Evolutionary conservation across 2,113 vertebrate genomes (phyloP).

Genomic region (Oreochromis niloticus): DNA sequence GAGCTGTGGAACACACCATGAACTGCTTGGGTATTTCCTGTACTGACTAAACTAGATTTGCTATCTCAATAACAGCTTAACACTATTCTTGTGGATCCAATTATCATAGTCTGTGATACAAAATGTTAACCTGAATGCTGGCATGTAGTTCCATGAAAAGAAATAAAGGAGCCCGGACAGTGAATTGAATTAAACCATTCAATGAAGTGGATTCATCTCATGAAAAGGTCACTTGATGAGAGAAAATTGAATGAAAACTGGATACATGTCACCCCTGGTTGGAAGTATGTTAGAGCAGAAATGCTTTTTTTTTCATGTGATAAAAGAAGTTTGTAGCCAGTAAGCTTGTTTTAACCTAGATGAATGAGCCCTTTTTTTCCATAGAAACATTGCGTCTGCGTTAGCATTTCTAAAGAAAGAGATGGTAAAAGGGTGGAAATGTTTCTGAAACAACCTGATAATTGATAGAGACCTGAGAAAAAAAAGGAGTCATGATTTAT

Average conservation of each 20-base stretch:
- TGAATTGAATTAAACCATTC: constrained; percentile 25
- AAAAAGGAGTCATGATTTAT: neutral
- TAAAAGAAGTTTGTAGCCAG: neutral
- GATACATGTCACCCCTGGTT: neutral
- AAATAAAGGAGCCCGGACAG: neutral
- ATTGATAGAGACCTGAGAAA: neutral
- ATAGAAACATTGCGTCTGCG: neutral
- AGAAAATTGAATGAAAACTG: neutral
- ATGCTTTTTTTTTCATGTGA: neutral
- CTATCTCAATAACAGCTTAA: neutral
- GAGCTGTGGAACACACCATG: neutral
- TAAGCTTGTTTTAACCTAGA: neutral
- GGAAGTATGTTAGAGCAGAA: neutral
- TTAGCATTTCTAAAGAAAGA: neutral
- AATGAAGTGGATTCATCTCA: neutral
- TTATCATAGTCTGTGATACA: neutral
- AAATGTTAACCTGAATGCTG: neutral
- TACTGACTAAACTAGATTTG: neutral
- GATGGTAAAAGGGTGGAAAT: neutral
- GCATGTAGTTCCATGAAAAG: neutral
- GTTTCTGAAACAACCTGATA: neutral
- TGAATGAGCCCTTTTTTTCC: neutral
- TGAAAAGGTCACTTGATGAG: neutral
- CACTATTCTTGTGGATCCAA: neutral
- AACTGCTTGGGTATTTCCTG: neutral